Base-by-base conservation (phyloP, 2,888 invertebrate species). In the Bhutanitis thaidina region DNA sequence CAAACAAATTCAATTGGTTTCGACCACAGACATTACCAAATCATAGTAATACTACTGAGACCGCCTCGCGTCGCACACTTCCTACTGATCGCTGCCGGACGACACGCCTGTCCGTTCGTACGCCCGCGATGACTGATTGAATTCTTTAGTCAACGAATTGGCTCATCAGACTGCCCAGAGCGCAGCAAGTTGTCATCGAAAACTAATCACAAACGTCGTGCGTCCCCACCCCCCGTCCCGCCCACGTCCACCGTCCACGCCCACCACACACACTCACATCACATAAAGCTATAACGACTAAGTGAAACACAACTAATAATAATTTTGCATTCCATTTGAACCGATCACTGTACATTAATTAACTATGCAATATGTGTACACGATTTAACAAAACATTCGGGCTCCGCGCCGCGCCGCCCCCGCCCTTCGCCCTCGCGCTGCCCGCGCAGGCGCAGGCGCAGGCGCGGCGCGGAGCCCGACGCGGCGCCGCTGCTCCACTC, bases 21-120 rank as follows among this genome's bases (percentile, higher is more conserved):
- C n/a, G n/a, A n/a, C n/a, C n/a, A n/a, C n/a, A n/a, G n/a, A n/a
- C n/a, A n/a, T n/a, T n/a, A n/a, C n/a, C n/a, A n/a, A n/a, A n/a
- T n/a, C n/a, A n/a, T n/a, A n/a, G n/a, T n/a, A 62, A 64, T 59
- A 62, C 37, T 48, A 56, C 50, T 43, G 43, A 15, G 52, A 54
- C 40, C 50, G 50, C 47, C 51, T 45, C 46, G 34, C 34, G 12
- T 12, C 13, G 12, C 12, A 34, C 34, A 12, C 20, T 20, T 20
- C 20, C 20, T 13, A 34, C 4, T 12, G 5, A 12, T 4, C 4
- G 13, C 12, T 12, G 1, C 12, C 34, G 7, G 12, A 7, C n/a
- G 34, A n/a, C 5, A 34, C 7, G 10, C 5, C n/a, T 7, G 7
- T 34, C 34, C 12, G 7, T 12, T 12, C 12, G 34, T 12, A 12